Conservation (phyloP, 2,797 vertebrate species). For the Dallia pectoralis region DNA sequence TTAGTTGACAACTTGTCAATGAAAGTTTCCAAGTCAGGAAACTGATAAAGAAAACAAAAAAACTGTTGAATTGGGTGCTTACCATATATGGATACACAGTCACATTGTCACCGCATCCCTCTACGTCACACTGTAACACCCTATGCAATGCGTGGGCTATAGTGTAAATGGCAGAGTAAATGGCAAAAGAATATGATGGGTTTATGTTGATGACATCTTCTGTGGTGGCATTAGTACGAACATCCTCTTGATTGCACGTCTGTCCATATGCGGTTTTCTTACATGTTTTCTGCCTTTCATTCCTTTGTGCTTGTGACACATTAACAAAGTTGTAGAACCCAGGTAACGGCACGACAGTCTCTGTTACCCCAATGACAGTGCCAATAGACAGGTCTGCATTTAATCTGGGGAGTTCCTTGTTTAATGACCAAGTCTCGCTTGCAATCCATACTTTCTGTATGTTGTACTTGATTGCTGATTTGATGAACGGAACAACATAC, state of each 20-base stretch:
- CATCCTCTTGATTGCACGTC: constrained; percentile 59
- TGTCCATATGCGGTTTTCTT: background rate
- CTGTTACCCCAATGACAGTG: constrained; percentile 73
- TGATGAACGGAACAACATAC: constrained; percentile 57
- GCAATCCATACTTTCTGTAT: constrained; percentile 83
- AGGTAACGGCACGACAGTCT: constrained; percentile 52
- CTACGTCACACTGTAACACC: constrained; percentile 67
- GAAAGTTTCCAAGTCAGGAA: too few relatives aligned
- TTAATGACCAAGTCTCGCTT: constrained; percentile 76
- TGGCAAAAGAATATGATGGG: constrained; percentile 66
- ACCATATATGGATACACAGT: constrained; percentile 79
- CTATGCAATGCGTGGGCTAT: constrained; percentile 80
- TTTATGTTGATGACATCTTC: constrained; percentile 19
- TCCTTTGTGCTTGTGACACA: constrained; percentile 7
- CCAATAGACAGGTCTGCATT: constrained; percentile 71
- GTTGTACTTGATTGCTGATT: constrained; percentile 67
- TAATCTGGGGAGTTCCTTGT: constrained; percentile 44
- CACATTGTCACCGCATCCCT: constrained; percentile 57
- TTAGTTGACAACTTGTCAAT: too few relatives aligned
- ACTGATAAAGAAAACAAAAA: too few relatives aligned
- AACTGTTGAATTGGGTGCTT: constrained; percentile 17
- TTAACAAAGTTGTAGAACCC: constrained; percentile 70
- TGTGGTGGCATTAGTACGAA: constrained; percentile 40
- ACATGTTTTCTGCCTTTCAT: constrained; percentile 11
- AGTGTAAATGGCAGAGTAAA: constrained; percentile 76